A percentile compares a stretch with the other conserved stretches of the same genome.
phyloP scores from a whole-genome alignment of 2,888 invertebrate genomes.

The Creontiades dilutus region DNA sequence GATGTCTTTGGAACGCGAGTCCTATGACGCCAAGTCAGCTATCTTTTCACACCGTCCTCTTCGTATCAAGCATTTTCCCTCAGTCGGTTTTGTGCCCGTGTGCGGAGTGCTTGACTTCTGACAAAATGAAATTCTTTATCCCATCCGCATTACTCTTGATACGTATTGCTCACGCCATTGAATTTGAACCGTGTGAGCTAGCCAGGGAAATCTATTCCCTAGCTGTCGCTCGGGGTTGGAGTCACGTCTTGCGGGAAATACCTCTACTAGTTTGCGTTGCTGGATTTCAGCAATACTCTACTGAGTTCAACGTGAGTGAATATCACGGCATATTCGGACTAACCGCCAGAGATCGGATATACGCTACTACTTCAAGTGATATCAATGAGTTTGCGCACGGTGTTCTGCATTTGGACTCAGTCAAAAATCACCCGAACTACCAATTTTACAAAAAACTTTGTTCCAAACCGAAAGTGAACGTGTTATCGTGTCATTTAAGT shows the following conservation, averaged over 20 bases:
- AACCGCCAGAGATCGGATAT: background rate
- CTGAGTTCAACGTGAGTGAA: background rate
- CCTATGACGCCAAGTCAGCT: too few relatives aligned
- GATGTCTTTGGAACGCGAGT: too few relatives aligned
- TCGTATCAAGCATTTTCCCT: too few relatives aligned
- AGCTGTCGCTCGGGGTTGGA: background rate
- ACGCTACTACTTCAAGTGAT: background rate
- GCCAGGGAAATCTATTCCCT: background rate
- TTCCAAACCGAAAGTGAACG: background rate
- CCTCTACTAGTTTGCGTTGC: background rate
- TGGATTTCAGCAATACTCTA: background rate
- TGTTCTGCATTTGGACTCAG: background rate
- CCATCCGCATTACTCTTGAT: background rate
- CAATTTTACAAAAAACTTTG: slow-evolving; percentile 3
- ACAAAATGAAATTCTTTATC: too few relatives aligned
- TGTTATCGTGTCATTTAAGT: background rate
- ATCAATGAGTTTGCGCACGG: background rate
- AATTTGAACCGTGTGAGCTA: background rate
- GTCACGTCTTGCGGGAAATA: background rate
- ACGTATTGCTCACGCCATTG: background rate
- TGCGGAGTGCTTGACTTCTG: too few relatives aligned
- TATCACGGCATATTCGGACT: background rate
- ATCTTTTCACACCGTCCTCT: too few relatives aligned
- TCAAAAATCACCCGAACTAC: background rate
- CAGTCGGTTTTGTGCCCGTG: too few relatives aligned